phyloP scores from a whole-genome alignment of 2,888 invertebrate genomes.

The Blastobasis lacticolella region DNA sequence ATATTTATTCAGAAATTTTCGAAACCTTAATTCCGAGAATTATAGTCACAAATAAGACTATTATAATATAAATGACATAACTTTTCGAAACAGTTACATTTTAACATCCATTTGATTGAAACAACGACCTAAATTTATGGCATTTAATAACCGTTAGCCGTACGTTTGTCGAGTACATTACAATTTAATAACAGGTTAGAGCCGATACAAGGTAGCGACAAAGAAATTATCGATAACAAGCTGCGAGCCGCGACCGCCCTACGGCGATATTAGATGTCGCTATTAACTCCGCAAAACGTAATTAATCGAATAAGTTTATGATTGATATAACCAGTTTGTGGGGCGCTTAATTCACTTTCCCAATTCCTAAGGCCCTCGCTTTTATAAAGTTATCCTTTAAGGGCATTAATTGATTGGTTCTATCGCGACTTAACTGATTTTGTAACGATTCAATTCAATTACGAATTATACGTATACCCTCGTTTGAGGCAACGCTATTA shows the following conservation, averaged over 20 bases:
- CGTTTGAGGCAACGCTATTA: conserved; percentile 37
- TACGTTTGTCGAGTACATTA: neutral
- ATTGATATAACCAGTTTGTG: conserved; percentile 75
- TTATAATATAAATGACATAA: too few relatives aligned
- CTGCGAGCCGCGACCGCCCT: conserved; percentile 33
- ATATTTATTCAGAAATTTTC: too few relatives aligned
- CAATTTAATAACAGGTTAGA: too few relatives aligned
- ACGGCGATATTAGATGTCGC: conserved; percentile 69
- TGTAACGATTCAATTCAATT: conserved; percentile 53
- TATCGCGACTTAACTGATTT: conserved; percentile 54
- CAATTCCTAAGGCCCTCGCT: conserved; percentile 58
- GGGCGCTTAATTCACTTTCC: conserved; percentile 73
- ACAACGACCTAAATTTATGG: too few relatives aligned
- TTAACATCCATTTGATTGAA: too few relatives aligned
- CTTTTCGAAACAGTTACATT: too few relatives aligned
- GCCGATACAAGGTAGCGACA: neutral
- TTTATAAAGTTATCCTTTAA: conserved; percentile 69
- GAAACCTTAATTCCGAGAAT: too few relatives aligned
- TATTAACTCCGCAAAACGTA: conserved; percentile 75
- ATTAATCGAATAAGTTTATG: conserved; percentile 75
- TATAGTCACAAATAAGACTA: too few relatives aligned
- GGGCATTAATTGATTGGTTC: conserved; percentile 58
- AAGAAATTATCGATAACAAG: neutral
- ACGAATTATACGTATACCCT: conserved; percentile 24
- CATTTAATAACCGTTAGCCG: neutral